Conservation (phyloP, 2,888 invertebrate species). For the Leptinotarsa peninsularis region DNA sequence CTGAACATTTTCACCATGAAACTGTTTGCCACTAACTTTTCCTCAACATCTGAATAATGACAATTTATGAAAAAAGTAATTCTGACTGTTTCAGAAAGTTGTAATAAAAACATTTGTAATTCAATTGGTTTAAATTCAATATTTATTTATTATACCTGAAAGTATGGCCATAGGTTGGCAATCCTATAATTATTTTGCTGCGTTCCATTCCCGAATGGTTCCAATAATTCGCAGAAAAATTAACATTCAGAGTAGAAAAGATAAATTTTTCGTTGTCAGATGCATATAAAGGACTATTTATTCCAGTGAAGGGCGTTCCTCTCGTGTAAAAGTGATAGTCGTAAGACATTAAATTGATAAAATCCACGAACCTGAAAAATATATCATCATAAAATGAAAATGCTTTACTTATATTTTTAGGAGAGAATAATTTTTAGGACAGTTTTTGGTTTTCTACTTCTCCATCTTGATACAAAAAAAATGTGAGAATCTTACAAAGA, state of each 20-base stretch:
- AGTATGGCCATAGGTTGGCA: slow-evolving; percentile 90
- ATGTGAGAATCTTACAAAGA: too few relatives aligned
- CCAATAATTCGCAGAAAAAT: slow-evolving; percentile 86
- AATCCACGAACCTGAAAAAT: slow-evolving; percentile 77
- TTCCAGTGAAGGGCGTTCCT: slow-evolving; percentile 83
- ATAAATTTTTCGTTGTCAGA: slow-evolving; percentile 73
- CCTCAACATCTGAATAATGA: too few relatives aligned
- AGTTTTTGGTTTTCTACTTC: too few relatives aligned
- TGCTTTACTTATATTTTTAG: too few relatives aligned
- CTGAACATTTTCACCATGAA: too few relatives aligned
- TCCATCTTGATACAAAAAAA: too few relatives aligned
- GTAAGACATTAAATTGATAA: slow-evolving; percentile 91
- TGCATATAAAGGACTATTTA: slow-evolving; percentile 84
- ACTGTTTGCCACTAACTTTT: too few relatives aligned
- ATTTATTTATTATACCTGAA: slow-evolving; percentile 69
- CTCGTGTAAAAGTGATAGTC: slow-evolving; percentile 86
- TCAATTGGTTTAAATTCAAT: too few relatives aligned
- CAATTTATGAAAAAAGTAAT: too few relatives aligned
- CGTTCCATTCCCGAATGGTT: slow-evolving; percentile 78
- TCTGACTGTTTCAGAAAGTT: too few relatives aligned
- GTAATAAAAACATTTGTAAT: too few relatives aligned
- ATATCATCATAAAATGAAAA: neutral
- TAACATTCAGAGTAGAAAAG: slow-evolving; percentile 80
- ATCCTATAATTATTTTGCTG: slow-evolving; percentile 83
- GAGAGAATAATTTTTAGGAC: too few relatives aligned